Percentiles rank a stretch among this genome's conserved stretches.
Evolutionary conservation across 2,113 vertebrate species (phyloP).

Genomic region (Trogon surrucura): DNA sequence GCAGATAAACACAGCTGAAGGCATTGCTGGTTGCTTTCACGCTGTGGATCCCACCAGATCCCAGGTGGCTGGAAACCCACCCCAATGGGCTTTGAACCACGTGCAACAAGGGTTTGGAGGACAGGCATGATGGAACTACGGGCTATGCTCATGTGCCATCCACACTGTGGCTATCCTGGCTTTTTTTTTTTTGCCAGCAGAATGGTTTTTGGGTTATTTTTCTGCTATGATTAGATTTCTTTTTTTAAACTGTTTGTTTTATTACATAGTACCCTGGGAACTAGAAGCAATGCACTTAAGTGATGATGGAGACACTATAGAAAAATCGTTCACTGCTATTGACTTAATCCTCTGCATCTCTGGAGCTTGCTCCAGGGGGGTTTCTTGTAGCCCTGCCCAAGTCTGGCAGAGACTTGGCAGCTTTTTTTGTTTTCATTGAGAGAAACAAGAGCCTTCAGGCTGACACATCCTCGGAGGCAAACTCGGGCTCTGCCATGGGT

Average conservation of each 20-base stretch:
- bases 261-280: not conserved
- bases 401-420: not conserved
- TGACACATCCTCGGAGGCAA: not conserved
- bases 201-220: not conserved
- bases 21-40: not conserved
- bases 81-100: rapidly evolving
- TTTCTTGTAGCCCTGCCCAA: not conserved
- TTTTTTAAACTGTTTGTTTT: not conserved
- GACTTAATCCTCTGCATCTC: not conserved
- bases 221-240: not conserved
- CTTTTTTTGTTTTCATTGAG: not conserved
- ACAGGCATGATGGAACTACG: rapidly evolving
- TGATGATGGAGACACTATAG: not conserved
- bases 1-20: not conserved
- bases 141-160: not conserved
- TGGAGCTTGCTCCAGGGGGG: not conserved
- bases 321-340: not conserved
- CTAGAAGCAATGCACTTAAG: not conserved
- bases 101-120: not conserved
- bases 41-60: not conserved
- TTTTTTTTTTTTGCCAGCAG: not conserved
- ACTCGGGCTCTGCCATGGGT: not conserved
- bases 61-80: not conserved
- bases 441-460: not conserved
- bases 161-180: not conserved